phyloP scores from a whole-genome alignment of 2,888 invertebrate species.

The Anarsia innoxiella region DNA sequence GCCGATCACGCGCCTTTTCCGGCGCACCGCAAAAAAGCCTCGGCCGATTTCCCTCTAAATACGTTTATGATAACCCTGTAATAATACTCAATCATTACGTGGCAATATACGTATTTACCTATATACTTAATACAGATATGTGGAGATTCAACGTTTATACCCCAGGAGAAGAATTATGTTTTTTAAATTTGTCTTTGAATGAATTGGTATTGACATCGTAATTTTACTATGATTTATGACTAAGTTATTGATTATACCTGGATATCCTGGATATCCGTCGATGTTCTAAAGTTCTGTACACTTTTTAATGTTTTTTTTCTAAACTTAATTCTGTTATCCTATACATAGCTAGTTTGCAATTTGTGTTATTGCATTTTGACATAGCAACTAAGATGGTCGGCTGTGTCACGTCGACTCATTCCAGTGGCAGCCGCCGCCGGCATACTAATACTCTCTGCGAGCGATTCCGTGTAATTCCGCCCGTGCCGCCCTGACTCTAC shows the following conservation, averaged over 20 bases:
- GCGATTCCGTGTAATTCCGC: slow-evolving; percentile 62
- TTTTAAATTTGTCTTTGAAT: no score
- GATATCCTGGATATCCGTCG: no score
- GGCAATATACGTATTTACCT: no score
- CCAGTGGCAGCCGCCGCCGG: slow-evolving; percentile 57
- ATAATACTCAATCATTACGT: slow-evolving; percentile 46
- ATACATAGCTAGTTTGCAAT: slow-evolving; percentile 26
- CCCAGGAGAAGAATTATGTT: no score
- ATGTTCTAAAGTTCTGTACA: no score
- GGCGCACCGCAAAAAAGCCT: slow-evolving; percentile 44
- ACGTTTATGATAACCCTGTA: slow-evolving; percentile 39
- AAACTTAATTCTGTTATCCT: no score
- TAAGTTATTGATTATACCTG: no score
- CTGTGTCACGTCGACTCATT: slow-evolving; percentile 65
- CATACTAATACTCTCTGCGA: slow-evolving; percentile 68
- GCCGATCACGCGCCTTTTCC: slow-evolving; percentile 48
- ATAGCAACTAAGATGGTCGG: slow-evolving; percentile 41
- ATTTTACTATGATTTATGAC: no score
- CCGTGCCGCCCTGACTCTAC: slow-evolving; percentile 39
- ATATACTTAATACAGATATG: no score
- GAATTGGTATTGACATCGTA: no score
- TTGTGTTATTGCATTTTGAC: slow-evolving; percentile 55
- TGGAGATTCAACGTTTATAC: no score
- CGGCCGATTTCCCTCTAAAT: slow-evolving; percentile 45
- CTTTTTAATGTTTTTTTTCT: no score